phyloP scores from a whole-genome alignment of 2,888 invertebrate genomes.

The Esperia sulphurella region DNA sequence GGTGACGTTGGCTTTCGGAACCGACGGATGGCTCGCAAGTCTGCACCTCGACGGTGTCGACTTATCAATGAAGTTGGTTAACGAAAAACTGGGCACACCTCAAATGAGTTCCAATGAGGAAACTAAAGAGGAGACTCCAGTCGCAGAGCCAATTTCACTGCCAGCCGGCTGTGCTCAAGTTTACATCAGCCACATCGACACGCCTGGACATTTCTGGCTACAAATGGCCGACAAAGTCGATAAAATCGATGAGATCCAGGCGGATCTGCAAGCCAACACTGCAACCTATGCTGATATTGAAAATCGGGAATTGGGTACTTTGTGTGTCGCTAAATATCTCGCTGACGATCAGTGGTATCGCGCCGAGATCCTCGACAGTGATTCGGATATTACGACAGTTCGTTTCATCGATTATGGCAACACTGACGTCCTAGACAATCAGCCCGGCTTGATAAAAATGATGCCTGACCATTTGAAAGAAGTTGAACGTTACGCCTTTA shows the following conservation, averaged over 20 bases:
- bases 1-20: conserved; percentile 73
- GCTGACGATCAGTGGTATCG: conserved; percentile 95
- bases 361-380: conserved; percentile 90
- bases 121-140: conserved; percentile 31
- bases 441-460: conserved; percentile 79
- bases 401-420: conserved; percentile 90
- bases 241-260: conserved; percentile 80
- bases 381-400: conserved; percentile 86
- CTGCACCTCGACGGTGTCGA: conserved; percentile 72
- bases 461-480: conserved; percentile 80
- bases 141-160: conserved; percentile 45
- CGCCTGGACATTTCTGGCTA: conserved; percentile 87
- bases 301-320: conserved; percentile 78
- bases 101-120: conserved; percentile 31
- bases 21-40: conserved; percentile 78
- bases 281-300: conserved; percentile 72
- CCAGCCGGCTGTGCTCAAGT: conserved; percentile 68
- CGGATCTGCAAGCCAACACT: conserved; percentile 81
- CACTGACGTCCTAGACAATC: conserved; percentile 85
- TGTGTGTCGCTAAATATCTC: conserved; percentile 89
- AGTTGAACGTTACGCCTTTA: conserved; percentile 78
- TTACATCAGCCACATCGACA: conserved; percentile 85
- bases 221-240: conserved; percentile 80
- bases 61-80: conserved; percentile 66
- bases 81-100: conserved; percentile 59